Conservation (phyloP, 2,113 vertebrate species). For the Crotophaga sulcirostris region DNA sequence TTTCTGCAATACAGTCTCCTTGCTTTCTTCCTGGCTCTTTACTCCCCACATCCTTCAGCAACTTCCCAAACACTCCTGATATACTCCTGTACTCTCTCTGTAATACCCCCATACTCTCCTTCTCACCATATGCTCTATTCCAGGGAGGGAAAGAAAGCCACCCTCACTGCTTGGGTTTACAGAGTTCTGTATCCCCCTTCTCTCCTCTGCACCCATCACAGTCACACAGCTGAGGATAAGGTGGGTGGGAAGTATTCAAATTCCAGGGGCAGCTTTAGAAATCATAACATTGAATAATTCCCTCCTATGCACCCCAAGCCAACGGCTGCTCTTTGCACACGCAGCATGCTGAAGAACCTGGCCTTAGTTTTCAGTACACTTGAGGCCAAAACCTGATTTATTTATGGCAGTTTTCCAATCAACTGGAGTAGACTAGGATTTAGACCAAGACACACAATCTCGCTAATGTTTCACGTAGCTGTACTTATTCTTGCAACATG, state of each 20-base stretch:
- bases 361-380: background rate
- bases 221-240: background rate
- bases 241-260: background rate
- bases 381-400: background rate
- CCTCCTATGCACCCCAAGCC: background rate
- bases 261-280: background rate
- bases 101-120: background rate
- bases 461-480: background rate
- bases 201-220: background rate
- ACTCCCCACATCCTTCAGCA: background rate
- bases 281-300: background rate
- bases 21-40: background rate
- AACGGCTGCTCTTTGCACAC: background rate
- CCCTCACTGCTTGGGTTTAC: background rate
- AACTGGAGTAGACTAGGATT: background rate
- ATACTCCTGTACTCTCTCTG: background rate
- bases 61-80: background rate
- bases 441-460: background rate
- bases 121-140: background rate
- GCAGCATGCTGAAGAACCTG: background rate
- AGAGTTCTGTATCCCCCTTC: background rate
- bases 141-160: background rate
- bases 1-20: background rate
- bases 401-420: slow-evolving; percentile 16
- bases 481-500: background rate